Conservation (phyloP, 2,113 vertebrate genomes). For the Bufo gargarizans region DNA sequence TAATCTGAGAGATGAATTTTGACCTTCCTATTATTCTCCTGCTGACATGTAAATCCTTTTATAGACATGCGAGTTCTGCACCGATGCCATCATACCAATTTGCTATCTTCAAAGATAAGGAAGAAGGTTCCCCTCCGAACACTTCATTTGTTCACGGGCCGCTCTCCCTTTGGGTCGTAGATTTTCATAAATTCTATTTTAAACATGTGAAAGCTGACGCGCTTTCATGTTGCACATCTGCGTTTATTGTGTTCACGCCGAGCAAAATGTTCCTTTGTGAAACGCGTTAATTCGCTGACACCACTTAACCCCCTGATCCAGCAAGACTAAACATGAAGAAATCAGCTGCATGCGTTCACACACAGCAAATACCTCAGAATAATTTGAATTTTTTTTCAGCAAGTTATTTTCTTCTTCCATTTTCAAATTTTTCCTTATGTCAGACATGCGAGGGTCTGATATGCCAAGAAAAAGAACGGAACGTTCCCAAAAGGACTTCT, state of each 20-base stretch:
- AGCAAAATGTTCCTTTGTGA: background rate
- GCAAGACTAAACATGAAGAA: constrained; percentile 21
- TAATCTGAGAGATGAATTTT: constrained; percentile 62
- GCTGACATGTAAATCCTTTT: constrained; percentile 70
- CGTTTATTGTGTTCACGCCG: constrained; percentile 14
- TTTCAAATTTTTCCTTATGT: background rate
- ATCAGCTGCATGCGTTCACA: background rate
- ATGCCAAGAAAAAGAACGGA: background rate
- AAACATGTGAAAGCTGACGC: constrained; percentile 1
- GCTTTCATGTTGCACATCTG: constrained; percentile 27
- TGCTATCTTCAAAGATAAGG: constrained; percentile 63
- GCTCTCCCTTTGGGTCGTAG: background rate
- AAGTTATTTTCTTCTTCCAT: background rate
- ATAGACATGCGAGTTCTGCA: constrained; percentile 60
- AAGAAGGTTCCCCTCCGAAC: constrained; percentile 2
- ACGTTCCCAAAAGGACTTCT: background rate
- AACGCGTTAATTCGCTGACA: background rate
- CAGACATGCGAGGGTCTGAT: background rate
- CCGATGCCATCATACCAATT: constrained; percentile 65
- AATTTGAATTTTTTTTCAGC: background rate
- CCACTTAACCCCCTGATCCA: constrained; percentile 30
- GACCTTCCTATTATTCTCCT: constrained; percentile 65
- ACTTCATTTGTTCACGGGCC: no score
- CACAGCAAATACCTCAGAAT: background rate
- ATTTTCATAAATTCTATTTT: constrained; percentile 1